Conservation (phyloP, 2,797 vertebrate species). For the Acanthopagrus latus region DNA sequence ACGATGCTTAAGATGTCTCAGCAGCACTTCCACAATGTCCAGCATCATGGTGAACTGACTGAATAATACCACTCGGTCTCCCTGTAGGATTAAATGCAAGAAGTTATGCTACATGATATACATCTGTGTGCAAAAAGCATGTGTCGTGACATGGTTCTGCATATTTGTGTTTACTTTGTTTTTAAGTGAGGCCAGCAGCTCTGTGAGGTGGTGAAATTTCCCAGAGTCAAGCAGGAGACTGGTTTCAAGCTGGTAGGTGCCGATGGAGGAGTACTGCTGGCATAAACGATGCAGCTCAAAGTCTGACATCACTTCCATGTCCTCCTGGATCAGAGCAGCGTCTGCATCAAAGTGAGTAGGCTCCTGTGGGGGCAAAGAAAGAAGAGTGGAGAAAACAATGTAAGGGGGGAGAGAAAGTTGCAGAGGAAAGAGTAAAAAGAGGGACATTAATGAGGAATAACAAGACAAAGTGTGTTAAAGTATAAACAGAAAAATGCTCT, state of each 20-base stretch:
- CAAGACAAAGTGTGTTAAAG: neutral
- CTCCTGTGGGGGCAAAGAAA: constrained; percentile 84
- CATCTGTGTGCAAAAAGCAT: neutral
- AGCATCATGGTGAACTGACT: constrained; percentile 99
- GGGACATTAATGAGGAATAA: neutral
- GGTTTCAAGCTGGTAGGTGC: constrained; percentile 88
- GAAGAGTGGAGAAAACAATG: neutral
- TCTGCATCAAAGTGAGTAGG: constrained; percentile 94
- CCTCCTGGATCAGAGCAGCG: constrained; percentile 94
- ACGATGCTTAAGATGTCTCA: constrained; percentile 90
- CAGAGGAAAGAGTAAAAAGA: neutral
- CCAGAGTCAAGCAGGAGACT: constrained; percentile 93
- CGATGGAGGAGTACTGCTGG: constrained; percentile 90
- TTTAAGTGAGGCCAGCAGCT: constrained; percentile 89
- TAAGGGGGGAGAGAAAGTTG: neutral
- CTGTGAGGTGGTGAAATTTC: constrained; percentile 90
- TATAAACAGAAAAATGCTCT: neutral
- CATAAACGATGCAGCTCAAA: constrained; percentile 96
- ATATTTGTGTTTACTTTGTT: constrained; percentile 83
- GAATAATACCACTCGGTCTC: constrained; percentile 94
- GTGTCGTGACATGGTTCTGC: neutral
- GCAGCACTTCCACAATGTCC: constrained; percentile 94
- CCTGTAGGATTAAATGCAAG: constrained; percentile 77
- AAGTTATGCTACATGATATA: neutral
- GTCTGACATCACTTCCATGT: constrained; percentile 99